Base-by-base conservation (phyloP, 2,797 vertebrate species). In the Acrocephalus scirpaceus region DNA sequence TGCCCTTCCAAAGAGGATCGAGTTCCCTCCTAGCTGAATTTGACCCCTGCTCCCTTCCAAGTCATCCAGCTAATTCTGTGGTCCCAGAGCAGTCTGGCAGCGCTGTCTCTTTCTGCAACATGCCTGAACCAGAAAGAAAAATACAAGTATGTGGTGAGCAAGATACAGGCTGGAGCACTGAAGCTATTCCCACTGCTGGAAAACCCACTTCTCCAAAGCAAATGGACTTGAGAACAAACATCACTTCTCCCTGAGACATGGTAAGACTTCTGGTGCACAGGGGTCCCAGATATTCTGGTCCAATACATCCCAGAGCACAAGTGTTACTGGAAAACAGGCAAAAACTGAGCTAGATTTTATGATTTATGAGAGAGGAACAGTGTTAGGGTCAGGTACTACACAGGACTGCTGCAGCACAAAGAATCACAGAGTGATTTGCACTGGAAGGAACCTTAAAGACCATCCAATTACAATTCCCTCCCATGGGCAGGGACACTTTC, bases 1-100 rank as follows among this genome's bases (percentile, higher is more conserved):
- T 32, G 91, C 45, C 91, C 69, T 96, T 92, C 90, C 93, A 95
- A 71, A 88, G 44, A 56, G 67, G 76, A 95, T 90, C 30, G 0
- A 50, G 58, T 91, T 95, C 47, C 50, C 50, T 80, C 54, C 60
- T 10, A 19, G 45, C 38, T 12, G 7, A 83, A 61, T 93, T 61
- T 77, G 61, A 58, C 76, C 71, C 58, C 58, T 81, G 61, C 69
- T 86, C 61, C 61, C n/a, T 83, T 74, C 69, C 69, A 88, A 92
- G 57, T 34, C 73, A 78, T 60, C 61, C 66, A 67, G 54, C 44
- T 40, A 61, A 32, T 27, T 79, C 45, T 27, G 38, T 12, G 2
- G 16, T 27, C 18, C 36, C 48, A 21, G 56, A 66, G 45, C 56
- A 71, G 36, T 2, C 18, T 44, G 67, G 20, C 77, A 96, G 76